Percentiles rank a stretch among this genome's conserved stretches.
phyloP scores from a whole-genome alignment of 2,113 vertebrate species.

The Felis chaus region DNA sequence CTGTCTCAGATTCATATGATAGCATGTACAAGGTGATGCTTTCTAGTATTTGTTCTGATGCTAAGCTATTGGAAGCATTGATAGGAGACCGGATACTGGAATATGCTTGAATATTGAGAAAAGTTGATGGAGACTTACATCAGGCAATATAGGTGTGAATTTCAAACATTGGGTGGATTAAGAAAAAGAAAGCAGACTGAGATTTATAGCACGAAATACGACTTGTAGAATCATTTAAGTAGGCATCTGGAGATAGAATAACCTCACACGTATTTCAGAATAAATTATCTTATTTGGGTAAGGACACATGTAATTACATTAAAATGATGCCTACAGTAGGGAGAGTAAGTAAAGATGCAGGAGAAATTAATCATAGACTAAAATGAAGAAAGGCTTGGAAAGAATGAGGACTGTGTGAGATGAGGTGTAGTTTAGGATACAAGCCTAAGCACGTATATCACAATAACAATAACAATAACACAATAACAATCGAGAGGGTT shows the following conservation, averaged over 20 bases:
- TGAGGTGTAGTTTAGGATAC: neutral
- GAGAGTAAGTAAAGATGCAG: neutral
- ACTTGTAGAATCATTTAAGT: neutral
- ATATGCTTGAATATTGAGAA: neutral
- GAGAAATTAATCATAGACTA: neutral
- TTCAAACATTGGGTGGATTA: neutral
- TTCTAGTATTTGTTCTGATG: neutral
- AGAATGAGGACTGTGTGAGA: neutral
- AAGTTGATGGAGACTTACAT: neutral
- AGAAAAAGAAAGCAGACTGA: neutral
- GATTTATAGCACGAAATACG: neutral
- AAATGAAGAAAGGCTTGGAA: neutral
- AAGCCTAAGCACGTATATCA: neutral
- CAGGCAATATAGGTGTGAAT: neutral
- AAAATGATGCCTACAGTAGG: neutral
- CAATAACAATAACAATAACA: neutral
- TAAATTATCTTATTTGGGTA: neutral
- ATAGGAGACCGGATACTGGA: neutral
- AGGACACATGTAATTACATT: neutral
- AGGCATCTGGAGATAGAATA: neutral
- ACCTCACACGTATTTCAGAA: neutral
- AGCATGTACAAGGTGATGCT: neutral
- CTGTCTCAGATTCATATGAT: neutral
- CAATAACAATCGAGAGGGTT: neutral
- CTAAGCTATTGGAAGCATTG: neutral